Conservation (phyloP, 2,888 invertebrate genomes). For the Malacosoma neustria region DNA sequence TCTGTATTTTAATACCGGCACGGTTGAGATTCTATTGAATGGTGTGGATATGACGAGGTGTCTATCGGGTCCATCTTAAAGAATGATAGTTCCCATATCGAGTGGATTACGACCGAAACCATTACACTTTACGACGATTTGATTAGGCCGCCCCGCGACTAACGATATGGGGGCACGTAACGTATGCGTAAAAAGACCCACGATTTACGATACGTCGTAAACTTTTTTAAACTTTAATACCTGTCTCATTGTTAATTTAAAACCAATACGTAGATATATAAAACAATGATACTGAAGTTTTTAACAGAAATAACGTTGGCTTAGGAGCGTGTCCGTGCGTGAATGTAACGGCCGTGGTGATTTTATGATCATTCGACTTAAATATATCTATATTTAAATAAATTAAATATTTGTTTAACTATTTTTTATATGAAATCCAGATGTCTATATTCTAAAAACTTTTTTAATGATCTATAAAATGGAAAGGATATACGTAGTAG, state of each 20-base stretch:
- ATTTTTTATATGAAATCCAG: too few relatives aligned
- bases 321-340: not conserved
- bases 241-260: slow-evolving; percentile 53
- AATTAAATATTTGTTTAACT: too few relatives aligned
- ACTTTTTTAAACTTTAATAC: slow-evolving; percentile 48
- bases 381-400: too few relatives aligned
- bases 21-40: slow-evolving; percentile 15
- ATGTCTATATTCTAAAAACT: too few relatives aligned
- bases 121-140: slow-evolving; percentile 64
- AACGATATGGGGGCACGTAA: slow-evolving; percentile 60
- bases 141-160: slow-evolving; percentile 56
- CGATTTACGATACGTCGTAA: slow-evolving; percentile 59
- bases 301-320: slow-evolving; percentile 6
- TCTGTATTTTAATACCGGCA: slow-evolving; percentile 9
- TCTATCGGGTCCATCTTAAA: slow-evolving; percentile 41
- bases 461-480: too few relatives aligned
- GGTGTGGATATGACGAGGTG: slow-evolving; percentile 19
- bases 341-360: not conserved
- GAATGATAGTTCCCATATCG: slow-evolving; percentile 64
- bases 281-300: slow-evolving; percentile 22
- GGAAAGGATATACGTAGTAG: too few relatives aligned
- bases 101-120: slow-evolving; percentile 52
- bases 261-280: slow-evolving; percentile 45
- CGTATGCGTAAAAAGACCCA: slow-evolving; percentile 41
- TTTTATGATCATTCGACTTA: not conserved